A percentile compares a stretch with the other conserved stretches of the same genome.
Evolutionary conservation across 2,113 vertebrate species (phyloP).

Genomic region (Ceratotherium simum): DNA sequence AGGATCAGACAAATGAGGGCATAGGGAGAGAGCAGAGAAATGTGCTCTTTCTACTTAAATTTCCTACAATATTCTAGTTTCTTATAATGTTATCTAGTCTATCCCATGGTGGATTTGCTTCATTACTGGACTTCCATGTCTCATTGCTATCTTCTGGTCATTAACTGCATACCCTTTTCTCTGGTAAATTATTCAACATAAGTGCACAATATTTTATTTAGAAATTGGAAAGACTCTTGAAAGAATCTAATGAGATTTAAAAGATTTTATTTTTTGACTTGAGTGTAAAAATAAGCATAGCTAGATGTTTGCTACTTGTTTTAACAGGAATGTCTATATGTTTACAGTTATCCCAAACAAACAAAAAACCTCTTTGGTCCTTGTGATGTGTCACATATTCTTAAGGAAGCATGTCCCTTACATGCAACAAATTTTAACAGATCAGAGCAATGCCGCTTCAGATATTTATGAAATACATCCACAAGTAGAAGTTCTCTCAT

Average conservation of each 20-base stretch:
- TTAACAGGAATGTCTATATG: background rate
- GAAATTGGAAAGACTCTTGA: background rate
- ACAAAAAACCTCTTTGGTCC: background rate
- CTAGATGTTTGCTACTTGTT: background rate
- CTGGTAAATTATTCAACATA: background rate
- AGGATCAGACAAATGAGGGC: too few species aligned
- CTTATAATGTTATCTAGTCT: background rate
- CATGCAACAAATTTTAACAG: background rate
- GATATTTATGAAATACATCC: background rate
- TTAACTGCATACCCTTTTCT: background rate
- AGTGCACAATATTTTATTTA: background rate
- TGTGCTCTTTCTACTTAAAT: background rate
- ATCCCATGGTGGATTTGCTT: background rate
- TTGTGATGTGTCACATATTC: background rate
- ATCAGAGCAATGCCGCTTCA: background rate
- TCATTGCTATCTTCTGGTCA: background rate
- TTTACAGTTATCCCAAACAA: slow-evolving; percentile 24
- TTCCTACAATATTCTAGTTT: background rate
- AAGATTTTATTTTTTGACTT: background rate
- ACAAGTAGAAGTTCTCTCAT: background rate
- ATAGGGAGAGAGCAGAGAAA: background rate
- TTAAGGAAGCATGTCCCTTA: background rate
- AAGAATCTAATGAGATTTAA: background rate
- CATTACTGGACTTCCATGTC: background rate
- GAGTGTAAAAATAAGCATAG: background rate